Evolutionary conservation across 1,140 invertebrate species (phyloP).

Genomic region (Campoletis sonorensis): DNA sequence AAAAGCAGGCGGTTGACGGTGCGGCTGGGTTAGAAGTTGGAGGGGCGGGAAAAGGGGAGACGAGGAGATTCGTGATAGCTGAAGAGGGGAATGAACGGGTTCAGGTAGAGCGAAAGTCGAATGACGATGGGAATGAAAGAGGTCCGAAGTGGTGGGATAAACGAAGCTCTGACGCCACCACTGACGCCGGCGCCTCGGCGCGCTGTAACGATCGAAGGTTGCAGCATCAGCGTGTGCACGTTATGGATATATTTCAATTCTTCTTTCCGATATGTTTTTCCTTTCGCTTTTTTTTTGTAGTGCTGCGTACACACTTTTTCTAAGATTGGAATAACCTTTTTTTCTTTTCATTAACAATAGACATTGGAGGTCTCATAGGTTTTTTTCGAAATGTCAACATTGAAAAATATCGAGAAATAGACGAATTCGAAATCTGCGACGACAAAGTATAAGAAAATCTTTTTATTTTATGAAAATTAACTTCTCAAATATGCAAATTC

Average conservation of each 20-base stretch:
- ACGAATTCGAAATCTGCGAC: too few relatives aligned
- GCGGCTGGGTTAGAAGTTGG: neutral
- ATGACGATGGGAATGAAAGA: neutral
- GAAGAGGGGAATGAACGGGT: constrained; percentile 29
- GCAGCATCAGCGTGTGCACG: constrained; percentile 11
- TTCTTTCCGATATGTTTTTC: neutral
- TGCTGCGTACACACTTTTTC: neutral
- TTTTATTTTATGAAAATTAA: too few relatives aligned
- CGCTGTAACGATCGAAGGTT: constrained; percentile 37
- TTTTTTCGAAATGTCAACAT: neutral
- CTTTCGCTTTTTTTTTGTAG: neutral
- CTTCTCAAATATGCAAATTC: too few relatives aligned
- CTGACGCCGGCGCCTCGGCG: constrained; percentile 34
- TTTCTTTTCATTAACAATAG: too few relatives aligned
- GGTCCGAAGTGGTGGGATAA: neutral
- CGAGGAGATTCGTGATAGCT: neutral
- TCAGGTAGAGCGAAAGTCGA: neutral
- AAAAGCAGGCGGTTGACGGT: neutral
- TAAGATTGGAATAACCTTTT: neutral
- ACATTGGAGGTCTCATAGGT: neutral
- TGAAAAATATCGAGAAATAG: neutral
- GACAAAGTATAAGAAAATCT: too few relatives aligned
- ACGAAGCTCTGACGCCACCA: constrained; percentile 22
- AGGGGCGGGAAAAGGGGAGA: too few relatives aligned
- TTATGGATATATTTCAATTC: neutral